Conservation (phyloP, 2,113 vertebrate species). For the Cephalopterus ornatus region DNA sequence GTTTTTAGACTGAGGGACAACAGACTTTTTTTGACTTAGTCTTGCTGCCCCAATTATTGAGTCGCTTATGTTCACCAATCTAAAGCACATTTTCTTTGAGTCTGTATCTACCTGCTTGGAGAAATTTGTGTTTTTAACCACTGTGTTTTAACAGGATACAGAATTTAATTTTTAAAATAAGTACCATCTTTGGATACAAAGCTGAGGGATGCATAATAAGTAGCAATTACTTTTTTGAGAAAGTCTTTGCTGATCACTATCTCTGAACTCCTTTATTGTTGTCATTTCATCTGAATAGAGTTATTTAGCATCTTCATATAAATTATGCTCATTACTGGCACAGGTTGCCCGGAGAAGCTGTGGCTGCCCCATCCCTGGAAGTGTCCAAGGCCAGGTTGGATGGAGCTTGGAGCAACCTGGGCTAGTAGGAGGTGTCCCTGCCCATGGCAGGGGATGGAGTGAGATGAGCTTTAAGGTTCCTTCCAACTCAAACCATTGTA, state of each 20-base stretch:
- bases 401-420: not conserved
- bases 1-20: not conserved
- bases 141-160: not conserved
- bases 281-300: not conserved
- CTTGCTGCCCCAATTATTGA: not conserved
- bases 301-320: not conserved
- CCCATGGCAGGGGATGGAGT: not conserved
- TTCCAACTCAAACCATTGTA: not conserved
- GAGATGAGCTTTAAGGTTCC: not conserved
- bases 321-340: not conserved
- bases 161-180: not conserved
- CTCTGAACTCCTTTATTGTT: not conserved
- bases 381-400: not conserved
- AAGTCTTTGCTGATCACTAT: not conserved
- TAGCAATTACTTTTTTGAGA: not conserved
- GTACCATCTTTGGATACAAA: not conserved
- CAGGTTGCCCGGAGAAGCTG: not conserved
- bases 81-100: not conserved
- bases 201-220: not conserved
- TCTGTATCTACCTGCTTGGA: not conserved
- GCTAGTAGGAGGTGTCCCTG: not conserved
- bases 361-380: not conserved
- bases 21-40: not conserved
- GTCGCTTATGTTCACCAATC: not conserved
- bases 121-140: not conserved